These are phyloP conservation scores for Antedon mediterranea DNA, from an alignment of 53 echinoderm and acorn worm genomes.

Conservation along the genomic window DNA sequence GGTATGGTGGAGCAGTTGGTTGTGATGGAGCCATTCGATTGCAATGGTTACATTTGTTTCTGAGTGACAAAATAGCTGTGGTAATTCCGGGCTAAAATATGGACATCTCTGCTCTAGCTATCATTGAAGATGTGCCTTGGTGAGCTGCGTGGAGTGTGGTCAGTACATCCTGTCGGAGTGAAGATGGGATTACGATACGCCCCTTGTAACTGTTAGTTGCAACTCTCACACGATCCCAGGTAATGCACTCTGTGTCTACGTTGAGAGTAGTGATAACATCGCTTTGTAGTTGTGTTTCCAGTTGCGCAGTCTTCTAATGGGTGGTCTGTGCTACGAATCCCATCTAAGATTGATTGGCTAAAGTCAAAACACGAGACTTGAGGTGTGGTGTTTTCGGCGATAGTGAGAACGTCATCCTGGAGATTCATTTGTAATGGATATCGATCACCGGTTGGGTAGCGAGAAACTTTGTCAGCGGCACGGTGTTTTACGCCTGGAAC, in stretches of 20 bases:
- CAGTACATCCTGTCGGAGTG: constrained; percentile 14
- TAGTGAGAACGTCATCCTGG: constrained; percentile 6
- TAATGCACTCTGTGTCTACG: neutral
- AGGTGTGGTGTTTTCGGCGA: neutral
- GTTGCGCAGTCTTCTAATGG: neutral
- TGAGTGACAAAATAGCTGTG: constrained; percentile 5
- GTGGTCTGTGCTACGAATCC: too few relatives aligned
- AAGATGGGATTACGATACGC: constrained; percentile 7
- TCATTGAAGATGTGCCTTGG: constrained; percentile 16
- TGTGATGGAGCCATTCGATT: constrained; percentile 22
- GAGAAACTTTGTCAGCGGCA: constrained; percentile 6
- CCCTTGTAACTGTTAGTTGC: constrained; percentile 9
- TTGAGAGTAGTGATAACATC: neutral
- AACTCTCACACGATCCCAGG: constrained; percentile 17
- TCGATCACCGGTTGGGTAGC: constrained; percentile 1
- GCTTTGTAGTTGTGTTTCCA: neutral
- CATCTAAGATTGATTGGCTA: too few relatives aligned
- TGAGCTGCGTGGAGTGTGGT: constrained; percentile 7
- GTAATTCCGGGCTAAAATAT: constrained; percentile 18
- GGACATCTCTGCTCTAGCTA: constrained; percentile 3
- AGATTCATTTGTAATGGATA: neutral
- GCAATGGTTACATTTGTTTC: constrained; percentile 10
- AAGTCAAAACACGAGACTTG: neutral
- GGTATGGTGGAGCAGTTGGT: constrained; percentile 1
- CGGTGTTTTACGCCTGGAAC: constrained; percentile 8